Conservation (phyloP, 2,888 invertebrate genomes). For the Caenorhabditis wallacei region DNA sequence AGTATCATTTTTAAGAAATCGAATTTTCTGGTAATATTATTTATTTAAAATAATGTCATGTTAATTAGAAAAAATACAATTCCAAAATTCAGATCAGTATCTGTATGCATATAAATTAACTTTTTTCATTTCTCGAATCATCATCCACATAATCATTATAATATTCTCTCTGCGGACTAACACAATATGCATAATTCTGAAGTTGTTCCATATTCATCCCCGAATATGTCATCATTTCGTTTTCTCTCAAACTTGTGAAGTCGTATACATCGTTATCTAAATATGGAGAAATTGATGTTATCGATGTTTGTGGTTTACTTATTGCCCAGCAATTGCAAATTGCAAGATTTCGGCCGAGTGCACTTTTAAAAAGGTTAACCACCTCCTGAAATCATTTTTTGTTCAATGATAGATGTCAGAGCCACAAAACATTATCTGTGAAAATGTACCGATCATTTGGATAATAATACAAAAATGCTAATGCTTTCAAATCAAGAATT, state of each 20-base stretch:
- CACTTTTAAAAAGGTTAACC: conserved; percentile 44
- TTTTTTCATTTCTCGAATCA: background rate
- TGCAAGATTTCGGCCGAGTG: conserved; percentile 49
- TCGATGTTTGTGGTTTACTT: conserved; percentile 34
- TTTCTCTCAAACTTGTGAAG: conserved; percentile 53
- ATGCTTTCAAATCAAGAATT: conserved; percentile 45
- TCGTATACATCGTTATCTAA: conserved; percentile 63
- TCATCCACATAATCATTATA: background rate
- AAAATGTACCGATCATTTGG: conserved; percentile 55
- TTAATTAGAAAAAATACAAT: too few relatives aligned
- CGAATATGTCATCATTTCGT: conserved; percentile 47
- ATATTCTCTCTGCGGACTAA: conserved; percentile 35
- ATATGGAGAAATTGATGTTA: background rate
- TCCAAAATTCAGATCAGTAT: too few relatives aligned
- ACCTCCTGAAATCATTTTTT: conserved; percentile 42
- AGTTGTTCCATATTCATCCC: conserved; percentile 56
- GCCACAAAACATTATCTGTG: conserved; percentile 34
- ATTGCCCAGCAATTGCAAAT: conserved; percentile 62
- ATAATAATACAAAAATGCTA: conserved; percentile 57
- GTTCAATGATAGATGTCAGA: background rate
- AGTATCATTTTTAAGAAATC: too few relatives aligned
- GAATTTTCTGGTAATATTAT: too few relatives aligned
- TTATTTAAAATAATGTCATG: conserved; percentile 1
- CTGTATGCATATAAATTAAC: too few relatives aligned
- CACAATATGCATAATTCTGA: conserved; percentile 54